phyloP scores from a whole-genome alignment of 2,113 vertebrate genomes.

The Pedionomus torquatus region DNA sequence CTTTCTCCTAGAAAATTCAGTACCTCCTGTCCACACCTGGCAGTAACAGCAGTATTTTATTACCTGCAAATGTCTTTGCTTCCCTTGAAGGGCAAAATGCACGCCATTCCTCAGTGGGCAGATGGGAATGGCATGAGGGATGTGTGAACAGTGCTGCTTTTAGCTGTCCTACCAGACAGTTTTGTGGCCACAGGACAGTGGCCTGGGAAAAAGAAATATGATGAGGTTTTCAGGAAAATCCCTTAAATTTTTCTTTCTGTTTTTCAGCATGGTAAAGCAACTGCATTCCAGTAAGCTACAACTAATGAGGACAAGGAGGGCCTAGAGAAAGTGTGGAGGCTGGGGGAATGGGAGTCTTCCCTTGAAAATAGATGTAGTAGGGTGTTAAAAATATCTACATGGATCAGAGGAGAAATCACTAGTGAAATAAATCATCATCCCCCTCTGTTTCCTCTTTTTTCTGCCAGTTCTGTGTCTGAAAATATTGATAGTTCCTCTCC shows the following conservation, averaged over 20 bases:
- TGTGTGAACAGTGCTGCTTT: background rate
- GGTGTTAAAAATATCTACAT: background rate
- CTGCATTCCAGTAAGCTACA: background rate
- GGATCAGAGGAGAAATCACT: background rate
- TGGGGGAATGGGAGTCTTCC: background rate
- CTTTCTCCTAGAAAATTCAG: background rate
- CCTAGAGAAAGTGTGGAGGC: background rate
- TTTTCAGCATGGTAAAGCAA: background rate
- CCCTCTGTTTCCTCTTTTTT: background rate
- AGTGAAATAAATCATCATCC: background rate
- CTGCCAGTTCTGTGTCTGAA: background rate
- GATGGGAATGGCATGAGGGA: background rate
- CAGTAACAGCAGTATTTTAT: background rate
- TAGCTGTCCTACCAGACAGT: background rate
- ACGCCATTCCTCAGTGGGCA: background rate
- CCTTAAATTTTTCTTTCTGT: background rate
- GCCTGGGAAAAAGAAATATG: background rate
- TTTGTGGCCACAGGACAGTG: background rate
- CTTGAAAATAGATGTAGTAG: background rate
- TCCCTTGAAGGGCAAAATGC: background rate
- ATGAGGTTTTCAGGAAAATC: background rate
- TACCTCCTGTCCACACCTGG: background rate
- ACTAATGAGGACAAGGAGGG: background rate
- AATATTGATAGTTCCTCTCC: background rate
- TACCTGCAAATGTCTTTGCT: background rate